Evolutionary conservation across 2,888 invertebrate genomes (phyloP), one percentile per base, ranked within the genome.

Genomic region (Eucriotettix oculatus): DNA sequence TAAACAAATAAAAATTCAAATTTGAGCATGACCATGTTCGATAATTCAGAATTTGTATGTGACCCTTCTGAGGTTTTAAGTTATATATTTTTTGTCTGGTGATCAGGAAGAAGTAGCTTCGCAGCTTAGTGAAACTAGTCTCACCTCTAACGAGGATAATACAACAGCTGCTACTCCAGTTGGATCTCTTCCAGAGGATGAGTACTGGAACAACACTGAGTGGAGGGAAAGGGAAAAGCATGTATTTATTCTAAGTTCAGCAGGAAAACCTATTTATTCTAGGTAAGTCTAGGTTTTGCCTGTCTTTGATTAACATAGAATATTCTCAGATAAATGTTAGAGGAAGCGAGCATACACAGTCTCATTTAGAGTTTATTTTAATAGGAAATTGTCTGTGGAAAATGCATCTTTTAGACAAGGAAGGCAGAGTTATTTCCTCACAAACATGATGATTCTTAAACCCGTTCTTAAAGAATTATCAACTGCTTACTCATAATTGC

Each of bases 211-310:
- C 67, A 83, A 84, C 66, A 81, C 81, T 52, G 83, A 85, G 61
- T 88, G 95, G 84, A 80, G 87, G 29, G 80, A 82, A 52, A 86
- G 90, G 68, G 85, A 85, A 62, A 93, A 93, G 71, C 96, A 97
- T 75, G 83, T 98, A 42, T 97, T 98, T 72, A 89, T 98, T 67
- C 73, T 97, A 43, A 96, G 96, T 73, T 87, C 91, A 68, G 93
- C 97, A 12, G 97, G 97, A 2, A 98, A 98, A 75, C 97, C 97
- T 16, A 92, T 98, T 67, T 98, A 96, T 75, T 90, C 94, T 12
- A 82, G 90, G 85, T 87, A 73, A 64, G 69, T 66, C 44, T 53
- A 52, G 11, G 16, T 29, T 9, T n/a, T 41, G 42, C 11, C 14
- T 44, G 14, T 44, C 44, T 14, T 11, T 14, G 14, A 11, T 44